Conservation (phyloP, 2,888 invertebrate species). For the Chymomyza fuscimana region DNA sequence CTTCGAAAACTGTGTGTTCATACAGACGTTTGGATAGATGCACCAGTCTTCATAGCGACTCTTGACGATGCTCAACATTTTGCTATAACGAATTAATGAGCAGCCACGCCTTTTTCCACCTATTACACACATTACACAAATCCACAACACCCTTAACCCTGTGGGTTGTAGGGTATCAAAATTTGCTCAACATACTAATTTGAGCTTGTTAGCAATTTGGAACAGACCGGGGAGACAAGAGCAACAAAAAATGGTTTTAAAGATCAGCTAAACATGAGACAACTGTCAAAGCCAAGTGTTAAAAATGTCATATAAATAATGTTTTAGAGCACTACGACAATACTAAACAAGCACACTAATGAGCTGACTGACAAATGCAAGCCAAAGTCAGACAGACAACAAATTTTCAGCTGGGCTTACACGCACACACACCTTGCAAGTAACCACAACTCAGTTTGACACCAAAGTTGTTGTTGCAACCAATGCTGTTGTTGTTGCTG, state of each 20-base stretch:
- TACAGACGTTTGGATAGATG: no score
- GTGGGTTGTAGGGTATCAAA: not conserved
- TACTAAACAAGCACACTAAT: conserved; percentile 56
- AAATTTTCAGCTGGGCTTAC: conserved; percentile 35
- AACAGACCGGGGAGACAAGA: not conserved
- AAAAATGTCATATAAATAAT: conserved; percentile 66
- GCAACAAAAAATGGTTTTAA: conserved; percentile 32
- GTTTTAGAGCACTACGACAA: conserved; percentile 36
- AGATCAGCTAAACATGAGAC: conserved; percentile 24
- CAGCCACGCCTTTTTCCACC: no score
- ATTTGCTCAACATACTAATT: conserved; percentile 54
- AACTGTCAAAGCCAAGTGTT: conserved; percentile 59
- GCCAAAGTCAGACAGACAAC: conserved; percentile 41
- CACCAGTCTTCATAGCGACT: no score
- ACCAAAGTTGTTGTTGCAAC: conserved; percentile 36
- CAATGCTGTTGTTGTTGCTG: conserved; percentile 2
- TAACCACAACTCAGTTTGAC: conserved; percentile 6
- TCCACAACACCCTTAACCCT: no score
- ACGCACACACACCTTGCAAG: not conserved
- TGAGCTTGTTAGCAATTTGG: conserved; percentile 49
- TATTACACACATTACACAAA: no score
- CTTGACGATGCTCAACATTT: no score
- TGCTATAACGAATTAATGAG: no score
- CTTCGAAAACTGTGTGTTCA: no score
- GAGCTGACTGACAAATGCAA: conserved; percentile 59